These are phyloP conservation scores for Rachycentron canadum DNA, from an alignment of 2,797 vertebrate species.

Conservation along the genomic window DNA sequence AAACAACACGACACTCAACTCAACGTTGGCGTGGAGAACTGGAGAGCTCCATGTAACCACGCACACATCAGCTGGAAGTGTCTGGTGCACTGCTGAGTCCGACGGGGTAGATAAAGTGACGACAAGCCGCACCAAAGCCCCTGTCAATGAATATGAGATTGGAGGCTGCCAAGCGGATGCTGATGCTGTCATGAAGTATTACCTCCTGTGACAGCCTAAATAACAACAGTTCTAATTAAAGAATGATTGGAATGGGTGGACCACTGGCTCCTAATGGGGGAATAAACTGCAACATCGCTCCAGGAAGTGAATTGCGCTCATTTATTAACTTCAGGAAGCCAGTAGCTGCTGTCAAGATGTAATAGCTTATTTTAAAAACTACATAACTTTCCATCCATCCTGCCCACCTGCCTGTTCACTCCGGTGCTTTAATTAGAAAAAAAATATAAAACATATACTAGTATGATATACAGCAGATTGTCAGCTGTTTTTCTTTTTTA, in stretches of 20 bases:
- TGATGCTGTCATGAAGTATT: conserved; percentile 74
- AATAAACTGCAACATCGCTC: conserved; percentile 74
- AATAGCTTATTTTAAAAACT: conserved; percentile 77
- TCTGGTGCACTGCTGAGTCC: conserved; percentile 42
- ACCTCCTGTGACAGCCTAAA: conserved; percentile 78
- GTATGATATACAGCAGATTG: conserved; percentile 17
- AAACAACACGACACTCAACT: conserved; percentile 12
- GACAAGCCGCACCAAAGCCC: conserved; percentile 50
- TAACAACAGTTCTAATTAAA: conserved; percentile 84
- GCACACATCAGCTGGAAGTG: conserved; percentile 33
- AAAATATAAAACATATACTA: conserved; percentile 22
- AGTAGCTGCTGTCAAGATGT: conserved; percentile 73
- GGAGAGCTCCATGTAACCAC: conserved; percentile 29
- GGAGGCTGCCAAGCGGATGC: conserved; percentile 67
- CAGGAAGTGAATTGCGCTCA: conserved; percentile 75
- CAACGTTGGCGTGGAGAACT: conserved; percentile 4
- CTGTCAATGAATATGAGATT: conserved; percentile 76
- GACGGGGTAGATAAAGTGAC: conserved; percentile 44
- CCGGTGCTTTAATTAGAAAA: conserved; percentile 51
- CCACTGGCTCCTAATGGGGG: conserved; percentile 75
- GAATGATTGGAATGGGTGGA: conserved; percentile 79
- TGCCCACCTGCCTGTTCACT: conserved; percentile 48
- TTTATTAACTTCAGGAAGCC: conserved; percentile 78
- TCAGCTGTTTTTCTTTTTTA: conserved; percentile 23
- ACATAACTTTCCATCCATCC: conserved; percentile 56